Evolutionary conservation across 2,888 invertebrate genomes (phyloP).

Genomic region (Notocelia uddmanniana): DNA sequence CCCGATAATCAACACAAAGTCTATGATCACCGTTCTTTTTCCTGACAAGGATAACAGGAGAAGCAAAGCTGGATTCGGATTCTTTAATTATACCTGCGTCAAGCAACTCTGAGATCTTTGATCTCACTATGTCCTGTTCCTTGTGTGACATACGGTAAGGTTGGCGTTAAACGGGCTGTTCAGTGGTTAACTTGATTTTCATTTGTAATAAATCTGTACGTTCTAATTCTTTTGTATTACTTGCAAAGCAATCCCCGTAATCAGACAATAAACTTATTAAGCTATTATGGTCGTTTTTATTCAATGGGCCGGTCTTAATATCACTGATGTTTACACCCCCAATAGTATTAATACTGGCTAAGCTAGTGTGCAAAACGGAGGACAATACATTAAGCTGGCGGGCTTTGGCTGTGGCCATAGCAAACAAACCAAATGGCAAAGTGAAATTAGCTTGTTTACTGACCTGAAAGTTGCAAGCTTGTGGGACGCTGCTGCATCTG

Average conservation of each 20-base stretch:
- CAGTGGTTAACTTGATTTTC: too few species aligned
- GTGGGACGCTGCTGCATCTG: constrained; percentile 40
- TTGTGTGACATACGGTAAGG: constrained; percentile 1
- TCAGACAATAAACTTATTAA: constrained; percentile 42
- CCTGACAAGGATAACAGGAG: constrained; percentile 3
- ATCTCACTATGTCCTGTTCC: too few species aligned
- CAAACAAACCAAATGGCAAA: not conserved
- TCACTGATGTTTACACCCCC: too few species aligned
- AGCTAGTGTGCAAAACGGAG: constrained; percentile 2
- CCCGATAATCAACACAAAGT: constrained; percentile 17
- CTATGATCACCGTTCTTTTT: constrained; percentile 24
- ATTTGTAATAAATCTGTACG: too few species aligned
- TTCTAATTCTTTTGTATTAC: constrained; percentile 10
- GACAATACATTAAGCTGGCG: constrained; percentile 1
- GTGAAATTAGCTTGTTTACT: constrained; percentile 33
- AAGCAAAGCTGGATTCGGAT: constrained; percentile 8
- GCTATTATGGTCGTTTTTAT: constrained; percentile 21
- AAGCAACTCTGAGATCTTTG: constrained; percentile 50
- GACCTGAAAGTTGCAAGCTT: constrained; percentile 32
- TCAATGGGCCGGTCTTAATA: constrained; percentile 40
- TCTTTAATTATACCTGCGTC: constrained; percentile 20
- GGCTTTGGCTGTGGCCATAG: not conserved
- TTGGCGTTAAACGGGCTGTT: too few species aligned
- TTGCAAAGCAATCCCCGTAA: constrained; percentile 48
- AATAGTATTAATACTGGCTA: constrained; percentile 13